Evolutionary conservation across 2,888 invertebrate genomes (phyloP).

Genomic region (Clanis bilineata): DNA sequence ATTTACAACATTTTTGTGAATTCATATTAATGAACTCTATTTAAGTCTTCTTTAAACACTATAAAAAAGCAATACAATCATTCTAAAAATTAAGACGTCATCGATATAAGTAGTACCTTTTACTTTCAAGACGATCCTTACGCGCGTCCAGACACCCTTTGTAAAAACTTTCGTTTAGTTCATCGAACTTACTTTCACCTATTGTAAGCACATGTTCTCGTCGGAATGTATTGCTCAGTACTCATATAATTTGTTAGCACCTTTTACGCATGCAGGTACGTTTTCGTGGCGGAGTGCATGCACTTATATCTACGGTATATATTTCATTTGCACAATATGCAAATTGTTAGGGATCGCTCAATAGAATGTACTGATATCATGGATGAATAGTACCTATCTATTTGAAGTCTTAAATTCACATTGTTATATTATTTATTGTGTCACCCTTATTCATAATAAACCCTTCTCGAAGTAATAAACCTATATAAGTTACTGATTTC

Average conservation of each 20-base stretch:
- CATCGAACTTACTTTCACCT: conserved; percentile 81
- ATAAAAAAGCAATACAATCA: too few species aligned
- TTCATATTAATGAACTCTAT: too few species aligned
- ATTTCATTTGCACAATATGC: neutral
- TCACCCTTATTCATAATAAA: too few species aligned
- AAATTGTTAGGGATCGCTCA: neutral
- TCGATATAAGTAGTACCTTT: conserved; percentile 37
- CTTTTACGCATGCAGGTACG: conserved; percentile 30
- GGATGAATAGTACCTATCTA: too few species aligned
- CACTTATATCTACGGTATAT: neutral
- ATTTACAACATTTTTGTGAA: too few species aligned
- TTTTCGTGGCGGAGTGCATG: neutral
- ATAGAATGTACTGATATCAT: neutral
- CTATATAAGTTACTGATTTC: too few species aligned
- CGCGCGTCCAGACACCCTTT: conserved; percentile 52
- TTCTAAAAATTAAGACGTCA: neutral
- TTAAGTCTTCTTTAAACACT: too few species aligned
- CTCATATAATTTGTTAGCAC: conserved; percentile 67
- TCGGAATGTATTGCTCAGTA: conserved; percentile 69
- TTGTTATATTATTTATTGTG: too few species aligned
- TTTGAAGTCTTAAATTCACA: too few species aligned
- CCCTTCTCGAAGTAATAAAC: too few species aligned
- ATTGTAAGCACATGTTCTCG: conserved; percentile 68
- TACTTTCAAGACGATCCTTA: conserved; percentile 57
- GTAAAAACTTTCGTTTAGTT: conserved; percentile 76